phyloP scores from a whole-genome alignment of 2,113 vertebrate species.

The Mesocricetus auratus region DNA sequence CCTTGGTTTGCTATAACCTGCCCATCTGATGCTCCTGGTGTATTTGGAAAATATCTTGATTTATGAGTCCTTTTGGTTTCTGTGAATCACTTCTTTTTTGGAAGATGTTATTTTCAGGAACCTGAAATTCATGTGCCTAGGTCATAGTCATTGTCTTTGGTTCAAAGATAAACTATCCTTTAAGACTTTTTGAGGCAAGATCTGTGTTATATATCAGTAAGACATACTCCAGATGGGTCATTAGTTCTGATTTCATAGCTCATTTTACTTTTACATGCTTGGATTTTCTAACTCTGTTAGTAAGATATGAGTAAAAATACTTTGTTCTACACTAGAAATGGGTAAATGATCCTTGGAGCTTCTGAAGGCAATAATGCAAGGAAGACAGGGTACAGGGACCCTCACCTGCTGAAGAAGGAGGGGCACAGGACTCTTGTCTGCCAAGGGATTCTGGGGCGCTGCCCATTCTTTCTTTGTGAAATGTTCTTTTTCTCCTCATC shows the following conservation, averaged over 20 bases:
- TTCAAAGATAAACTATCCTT: not conserved
- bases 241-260: not conserved
- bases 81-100: not conserved
- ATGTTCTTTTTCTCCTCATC: not conserved
- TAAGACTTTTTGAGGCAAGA: not conserved
- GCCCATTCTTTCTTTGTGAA: not conserved
- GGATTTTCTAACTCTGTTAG: not conserved
- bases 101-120: not conserved
- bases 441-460: not conserved
- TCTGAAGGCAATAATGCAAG: not conserved
- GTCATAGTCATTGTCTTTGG: not conserved
- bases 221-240: not conserved
- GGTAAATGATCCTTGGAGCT: not conserved
- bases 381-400: not conserved
- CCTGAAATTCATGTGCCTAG: not conserved
- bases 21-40: not conserved
- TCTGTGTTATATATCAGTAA: not conserved
- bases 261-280: not conserved
- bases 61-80: not conserved
- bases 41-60: not conserved
- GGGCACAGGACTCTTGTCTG: no score
- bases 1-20: not conserved
- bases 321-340: not conserved
- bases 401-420: not conserved
- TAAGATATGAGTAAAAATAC: not conserved